phyloP scores from a whole-genome alignment of 64 coral and sea anemone species.

The Porites australiensis region DNA sequence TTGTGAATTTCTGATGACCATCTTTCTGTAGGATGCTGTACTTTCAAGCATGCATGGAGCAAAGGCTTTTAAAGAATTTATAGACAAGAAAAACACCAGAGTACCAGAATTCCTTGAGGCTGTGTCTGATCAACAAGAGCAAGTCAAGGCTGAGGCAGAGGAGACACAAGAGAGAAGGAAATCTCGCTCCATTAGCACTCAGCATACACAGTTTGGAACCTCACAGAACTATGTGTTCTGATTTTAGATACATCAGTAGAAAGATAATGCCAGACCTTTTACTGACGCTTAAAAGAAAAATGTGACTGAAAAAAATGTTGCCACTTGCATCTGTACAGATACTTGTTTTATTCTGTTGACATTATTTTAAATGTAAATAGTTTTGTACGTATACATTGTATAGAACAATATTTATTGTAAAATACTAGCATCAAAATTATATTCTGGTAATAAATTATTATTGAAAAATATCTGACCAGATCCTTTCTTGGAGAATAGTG shows the following conservation, averaged over 20 bases:
- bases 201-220: slow-evolving; percentile 34
- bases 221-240: slow-evolving; percentile 35
- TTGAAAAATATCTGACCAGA: neutral
- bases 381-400: slow-evolving; percentile 20
- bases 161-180: slow-evolving; percentile 54
- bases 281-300: neutral
- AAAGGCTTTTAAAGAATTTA: slow-evolving; percentile 90
- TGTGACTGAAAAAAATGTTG: neutral
- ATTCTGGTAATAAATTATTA: neutral
- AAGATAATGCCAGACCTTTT: neutral
- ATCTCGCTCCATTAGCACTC: slow-evolving; percentile 20
- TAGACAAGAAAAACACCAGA: slow-evolving; percentile 90
- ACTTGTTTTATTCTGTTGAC: neutral
- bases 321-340: neutral
- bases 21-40: slow-evolving; percentile 71
- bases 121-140: slow-evolving; percentile 66
- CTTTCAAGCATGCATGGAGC: slow-evolving; percentile 95
- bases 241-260: neutral
- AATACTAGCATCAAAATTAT: neutral
- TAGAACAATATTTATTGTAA: slow-evolving; percentile 23
- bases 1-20: neutral
- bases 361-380: slow-evolving; percentile 18
- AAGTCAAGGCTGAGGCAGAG: slow-evolving; percentile 60
- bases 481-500: no score
- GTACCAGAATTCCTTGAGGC: slow-evolving; percentile 89